A percentile compares a stretch with the other conserved stretches of the same genome.
phyloP scores from a whole-genome alignment of 2,888 invertebrate genomes.

The Drosophila vallismaia region DNA sequence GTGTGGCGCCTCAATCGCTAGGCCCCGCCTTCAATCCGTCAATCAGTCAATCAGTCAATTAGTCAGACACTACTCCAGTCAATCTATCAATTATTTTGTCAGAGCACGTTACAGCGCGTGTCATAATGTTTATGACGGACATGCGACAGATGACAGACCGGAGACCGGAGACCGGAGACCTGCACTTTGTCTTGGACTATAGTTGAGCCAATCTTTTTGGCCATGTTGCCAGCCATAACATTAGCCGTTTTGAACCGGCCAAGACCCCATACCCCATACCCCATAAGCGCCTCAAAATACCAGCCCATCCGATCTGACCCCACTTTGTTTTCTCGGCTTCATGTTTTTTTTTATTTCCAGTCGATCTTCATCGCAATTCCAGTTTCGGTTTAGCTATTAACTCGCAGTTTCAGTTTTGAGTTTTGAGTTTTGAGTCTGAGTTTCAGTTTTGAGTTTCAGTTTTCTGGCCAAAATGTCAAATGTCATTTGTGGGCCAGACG shows the following conservation, averaged over 20 bases:
- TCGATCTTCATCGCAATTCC: slow-evolving; percentile 27
- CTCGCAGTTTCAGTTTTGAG: slow-evolving; percentile 6
- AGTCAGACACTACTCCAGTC: slow-evolving; percentile 9
- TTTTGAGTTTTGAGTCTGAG: background rate
- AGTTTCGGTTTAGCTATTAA: background rate
- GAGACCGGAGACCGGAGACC: slow-evolving; percentile 12
- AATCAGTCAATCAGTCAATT: slow-evolving; percentile 6
- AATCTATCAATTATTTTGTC: slow-evolving; percentile 16
- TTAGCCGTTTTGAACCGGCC: slow-evolving; percentile 48
- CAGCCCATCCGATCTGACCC: slow-evolving; percentile 27
- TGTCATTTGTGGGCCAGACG: slow-evolving; percentile 35
- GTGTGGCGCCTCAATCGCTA: slow-evolving; percentile 6
- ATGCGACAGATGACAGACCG: slow-evolving; percentile 4
- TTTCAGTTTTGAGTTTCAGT: slow-evolving; percentile 9
- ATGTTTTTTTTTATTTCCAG: slow-evolving; percentile 2
- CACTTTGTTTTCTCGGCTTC: slow-evolving; percentile 2
- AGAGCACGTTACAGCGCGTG: slow-evolving; percentile 14
- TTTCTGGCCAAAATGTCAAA: slow-evolving; percentile 41
- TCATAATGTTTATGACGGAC: slow-evolving; percentile 37
- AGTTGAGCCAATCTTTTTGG: slow-evolving; percentile 11
- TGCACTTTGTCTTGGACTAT: slow-evolving; percentile 17
- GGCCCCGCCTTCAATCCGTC: background rate
- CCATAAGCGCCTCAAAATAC: slow-evolving; percentile 29
- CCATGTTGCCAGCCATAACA: slow-evolving; percentile 16
- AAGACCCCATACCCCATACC: slow-evolving; percentile 45